Conservation (phyloP, 2,113 vertebrate species). For the Odontesthes bonariensis region DNA sequence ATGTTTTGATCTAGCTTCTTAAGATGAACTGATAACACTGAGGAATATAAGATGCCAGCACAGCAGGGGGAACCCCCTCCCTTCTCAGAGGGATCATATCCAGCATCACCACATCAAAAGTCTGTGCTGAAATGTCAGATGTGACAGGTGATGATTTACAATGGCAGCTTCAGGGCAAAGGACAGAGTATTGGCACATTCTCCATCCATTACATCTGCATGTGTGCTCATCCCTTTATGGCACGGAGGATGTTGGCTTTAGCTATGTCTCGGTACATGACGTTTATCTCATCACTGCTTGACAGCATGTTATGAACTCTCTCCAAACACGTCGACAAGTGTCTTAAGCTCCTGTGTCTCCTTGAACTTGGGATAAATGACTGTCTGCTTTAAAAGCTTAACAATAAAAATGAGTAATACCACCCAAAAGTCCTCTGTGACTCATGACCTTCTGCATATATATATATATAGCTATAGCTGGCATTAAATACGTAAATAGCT, state of each 20-base stretch:
- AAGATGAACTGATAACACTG: constrained; percentile 74
- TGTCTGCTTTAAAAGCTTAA: constrained; percentile 56
- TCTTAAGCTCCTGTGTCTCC: constrained; percentile 62
- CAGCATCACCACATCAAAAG: constrained; percentile 48
- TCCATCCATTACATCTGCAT: constrained; percentile 56
- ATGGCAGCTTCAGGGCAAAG: constrained; percentile 43
- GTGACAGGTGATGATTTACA: constrained; percentile 75
- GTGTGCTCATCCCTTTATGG: constrained; percentile 51
- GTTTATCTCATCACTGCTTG: constrained; percentile 48
- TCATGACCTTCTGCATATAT: constrained; percentile 53
- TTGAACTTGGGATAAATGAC: constrained; percentile 70
- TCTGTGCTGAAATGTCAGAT: constrained; percentile 67
- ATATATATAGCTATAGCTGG: constrained; percentile 46
- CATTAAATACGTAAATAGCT: constrained; percentile 60
- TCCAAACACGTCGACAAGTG: constrained; percentile 59
- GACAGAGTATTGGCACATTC: constrained; percentile 36
- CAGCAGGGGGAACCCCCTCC: constrained; percentile 9
- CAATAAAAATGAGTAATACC: constrained; percentile 65
- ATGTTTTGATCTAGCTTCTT: constrained; percentile 74
- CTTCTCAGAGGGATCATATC: constrained; percentile 52
- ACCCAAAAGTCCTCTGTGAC: constrained; percentile 55
- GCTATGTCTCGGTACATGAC: constrained; percentile 21
- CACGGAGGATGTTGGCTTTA: constrained; percentile 52
- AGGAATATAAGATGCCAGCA: constrained; percentile 24
- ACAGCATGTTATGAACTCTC: constrained; percentile 60